Evolutionary conservation across 2,888 invertebrate species (phyloP).

Genomic region (Drosophila gaucha): DNA sequence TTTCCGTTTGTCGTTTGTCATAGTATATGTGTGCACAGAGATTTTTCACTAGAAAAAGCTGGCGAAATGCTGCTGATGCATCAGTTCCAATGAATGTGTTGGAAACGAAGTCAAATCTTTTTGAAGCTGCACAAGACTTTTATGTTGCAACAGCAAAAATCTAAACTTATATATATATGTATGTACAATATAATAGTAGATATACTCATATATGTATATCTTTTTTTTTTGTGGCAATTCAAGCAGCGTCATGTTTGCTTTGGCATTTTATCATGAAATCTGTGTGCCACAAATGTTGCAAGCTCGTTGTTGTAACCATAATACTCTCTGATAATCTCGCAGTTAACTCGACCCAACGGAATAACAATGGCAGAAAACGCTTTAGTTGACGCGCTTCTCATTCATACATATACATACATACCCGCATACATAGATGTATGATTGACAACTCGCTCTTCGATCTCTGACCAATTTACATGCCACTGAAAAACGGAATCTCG

Average conservation of each 20-base stretch:
- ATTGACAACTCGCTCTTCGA: conserved; percentile 7
- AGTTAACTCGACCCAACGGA: conserved; percentile 6
- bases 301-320: conserved; percentile 17
- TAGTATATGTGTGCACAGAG: background rate
- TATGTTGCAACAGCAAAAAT: conserved; percentile 10
- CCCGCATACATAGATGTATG: no score
- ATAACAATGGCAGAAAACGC: background rate
- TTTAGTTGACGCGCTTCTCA: conserved; percentile 4
- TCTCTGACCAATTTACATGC: conserved; percentile 21
- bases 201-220: background rate
- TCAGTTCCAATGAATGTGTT: conserved; percentile 1
- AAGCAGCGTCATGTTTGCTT: conserved; percentile 21
- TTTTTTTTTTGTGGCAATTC: no score
- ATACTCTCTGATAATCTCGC: conserved; percentile 13
- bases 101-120: conserved; percentile 1
- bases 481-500: conserved; percentile 1
- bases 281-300: conserved; percentile 27
- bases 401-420: no score
- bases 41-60: conserved; percentile 17
- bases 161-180: background rate
- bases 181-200: no score
- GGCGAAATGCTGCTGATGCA: conserved; percentile 1
- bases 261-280: background rate
- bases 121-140: background rate
- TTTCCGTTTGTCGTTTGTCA: background rate